These are phyloP conservation scores for Spilogale gracilis DNA, from an alignment of 2,113 vertebrate species.

Conservation along the genomic window DNA sequence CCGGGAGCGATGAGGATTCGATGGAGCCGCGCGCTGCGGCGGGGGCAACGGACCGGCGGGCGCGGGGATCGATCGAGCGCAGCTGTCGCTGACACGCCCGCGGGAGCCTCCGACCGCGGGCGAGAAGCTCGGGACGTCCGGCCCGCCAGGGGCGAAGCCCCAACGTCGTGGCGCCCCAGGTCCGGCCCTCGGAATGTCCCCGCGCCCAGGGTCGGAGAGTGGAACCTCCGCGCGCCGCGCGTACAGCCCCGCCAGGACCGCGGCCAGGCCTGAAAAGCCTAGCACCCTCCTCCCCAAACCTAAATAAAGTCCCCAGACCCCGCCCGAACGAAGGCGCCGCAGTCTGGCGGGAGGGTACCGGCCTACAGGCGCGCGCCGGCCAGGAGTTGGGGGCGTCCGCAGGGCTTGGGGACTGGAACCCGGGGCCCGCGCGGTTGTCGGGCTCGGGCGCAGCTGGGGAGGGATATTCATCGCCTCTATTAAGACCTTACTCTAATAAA, in stretches of 20 bases:
- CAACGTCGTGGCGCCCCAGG: background rate
- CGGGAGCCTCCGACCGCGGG: background rate
- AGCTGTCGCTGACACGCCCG: slow-evolving; percentile 83
- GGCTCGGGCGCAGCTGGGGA: background rate
- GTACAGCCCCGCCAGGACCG: background rate
- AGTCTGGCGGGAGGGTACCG: background rate
- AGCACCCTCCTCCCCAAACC: background rate
- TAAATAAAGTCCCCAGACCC: background rate
- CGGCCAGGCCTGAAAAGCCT: background rate
- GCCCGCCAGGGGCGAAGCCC: slow-evolving; percentile 36
- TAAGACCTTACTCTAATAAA: slow-evolving; percentile 40
- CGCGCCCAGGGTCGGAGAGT: rapidly evolving
- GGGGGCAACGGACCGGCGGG: slow-evolving; percentile 67
- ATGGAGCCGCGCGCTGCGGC: slow-evolving; percentile 67
- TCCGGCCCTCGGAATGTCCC: background rate
- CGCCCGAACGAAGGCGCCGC: background rate
- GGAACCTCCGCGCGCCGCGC: background rate
- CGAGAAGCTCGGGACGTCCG: background rate
- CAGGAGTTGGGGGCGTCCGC: background rate
- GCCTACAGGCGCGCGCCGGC: background rate
- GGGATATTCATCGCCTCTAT: rapidly evolving
- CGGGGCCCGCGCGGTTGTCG: rapidly evolving
- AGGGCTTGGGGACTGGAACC: background rate
- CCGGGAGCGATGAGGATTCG: slow-evolving; percentile 79
- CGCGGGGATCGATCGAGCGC: slow-evolving; percentile 85